Evolutionary conservation across 2,797 vertebrate genomes (phyloP), one percentile per base, ranked within the genome.

Genomic region (Loriculus beryllinus): DNA sequence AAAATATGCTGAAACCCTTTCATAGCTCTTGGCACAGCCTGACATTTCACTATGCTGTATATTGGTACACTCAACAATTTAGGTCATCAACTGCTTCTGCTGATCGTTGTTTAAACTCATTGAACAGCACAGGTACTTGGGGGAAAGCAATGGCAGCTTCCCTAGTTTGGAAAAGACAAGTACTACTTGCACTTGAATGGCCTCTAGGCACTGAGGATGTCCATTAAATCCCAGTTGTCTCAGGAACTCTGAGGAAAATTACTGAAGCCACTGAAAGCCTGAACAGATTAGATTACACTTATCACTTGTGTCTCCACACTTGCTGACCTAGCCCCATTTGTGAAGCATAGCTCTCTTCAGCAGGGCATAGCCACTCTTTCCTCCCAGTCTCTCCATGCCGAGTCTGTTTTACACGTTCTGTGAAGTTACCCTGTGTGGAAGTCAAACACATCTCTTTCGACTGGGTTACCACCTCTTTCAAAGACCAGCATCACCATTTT

Each of bases 301-400:
- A 51, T 65, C 42, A 21, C 14, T 21, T 0, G 0, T 18, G 18
- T 60, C 56, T 65, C 19, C 45, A 29, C 0, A 5, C n/a, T 60
- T 59, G 22, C 33, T 43, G 29, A 54, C 12, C 45, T 22, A n/a
- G 21, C 12, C 72, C 43, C 25, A 7, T 20, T 20, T 21, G 22
- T 35, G 48, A 75, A 57, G 51, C 37, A 62, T 33, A 57, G 54
- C 10, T 51, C 33, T 31, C 26, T 37, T n/a, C 64, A 39, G 29
- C 13, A 60, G 17, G 7, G 12, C 28, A 26, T 0, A 1, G 48
- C n/a, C 6, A 4, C 40, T 33, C 3, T 54, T 40, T 60, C 54
- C 11, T 6, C 9, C 9, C 10, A 19, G 8, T 52, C 71, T 31
- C 42, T 43, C 57, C 67, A 57, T 60, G 29, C 21, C 4, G 1